A percentile compares a stretch with the other conserved stretches of the same genome.
These are phyloP conservation scores for Coregonus sp. DNA, from an alignment of 2,797 vertebrate genomes.

Conservation along the genomic window DNA sequence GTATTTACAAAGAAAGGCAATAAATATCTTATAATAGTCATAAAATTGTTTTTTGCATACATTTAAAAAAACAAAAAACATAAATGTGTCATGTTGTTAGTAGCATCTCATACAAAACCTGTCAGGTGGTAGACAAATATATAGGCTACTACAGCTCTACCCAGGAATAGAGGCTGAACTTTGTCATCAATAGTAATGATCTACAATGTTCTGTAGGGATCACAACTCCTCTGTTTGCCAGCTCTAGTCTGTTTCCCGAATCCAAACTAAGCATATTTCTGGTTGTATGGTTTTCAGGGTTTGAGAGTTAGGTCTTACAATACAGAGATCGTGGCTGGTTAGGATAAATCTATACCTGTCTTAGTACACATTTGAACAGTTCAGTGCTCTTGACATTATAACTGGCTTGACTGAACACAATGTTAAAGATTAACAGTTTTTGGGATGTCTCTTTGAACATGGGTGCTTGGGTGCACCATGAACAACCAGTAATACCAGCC, in stretches of 20 bases:
- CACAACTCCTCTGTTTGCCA: background rate
- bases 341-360: background rate
- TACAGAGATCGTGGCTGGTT: background rate
- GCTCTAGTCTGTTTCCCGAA: background rate
- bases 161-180: slow-evolving; percentile 32
- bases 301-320: background rate
- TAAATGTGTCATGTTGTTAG: slow-evolving; percentile 84
- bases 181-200: slow-evolving; percentile 8
- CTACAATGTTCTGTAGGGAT: background rate
- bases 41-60: slow-evolving; percentile 86
- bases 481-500: background rate
- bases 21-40: slow-evolving; percentile 89
- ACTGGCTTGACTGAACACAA: slow-evolving; percentile 2
- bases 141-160: slow-evolving; percentile 55
- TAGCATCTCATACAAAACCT: slow-evolving; percentile 76
- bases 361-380: background rate
- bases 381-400: background rate
- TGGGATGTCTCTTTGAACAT: slow-evolving; percentile 1
- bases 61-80: slow-evolving; percentile 63
- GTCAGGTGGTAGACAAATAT: slow-evolving; percentile 62
- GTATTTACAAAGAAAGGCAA: slow-evolving; percentile 86
- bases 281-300: background rate
- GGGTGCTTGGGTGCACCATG: background rate
- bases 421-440: background rate
- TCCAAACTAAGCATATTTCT: background rate